Conservation (phyloP, 2,113 vertebrate genomes). For the Argyrosomus japonicus region DNA sequence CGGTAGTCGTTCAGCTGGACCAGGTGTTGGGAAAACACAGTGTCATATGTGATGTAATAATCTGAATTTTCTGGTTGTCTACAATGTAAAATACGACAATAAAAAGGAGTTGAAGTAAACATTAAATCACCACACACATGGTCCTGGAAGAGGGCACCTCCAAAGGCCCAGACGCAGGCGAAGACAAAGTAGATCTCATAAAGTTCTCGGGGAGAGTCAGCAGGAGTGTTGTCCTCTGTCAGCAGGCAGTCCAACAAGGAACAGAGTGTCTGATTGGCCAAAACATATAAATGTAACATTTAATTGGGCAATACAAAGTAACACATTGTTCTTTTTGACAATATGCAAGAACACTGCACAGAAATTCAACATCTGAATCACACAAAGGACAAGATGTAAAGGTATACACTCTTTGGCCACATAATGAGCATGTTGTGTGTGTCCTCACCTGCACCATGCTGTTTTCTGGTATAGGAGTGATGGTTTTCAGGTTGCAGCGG, state of each 20-base stretch:
- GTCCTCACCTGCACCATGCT: constrained; percentile 81
- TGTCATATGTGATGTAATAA: not conserved
- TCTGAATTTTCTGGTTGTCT: not conserved
- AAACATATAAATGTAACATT: constrained; percentile 22
- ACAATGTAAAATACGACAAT: not conserved
- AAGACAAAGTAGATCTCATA: constrained; percentile 89
- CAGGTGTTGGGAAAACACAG: constrained; percentile 19
- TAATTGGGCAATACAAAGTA: too few species aligned
- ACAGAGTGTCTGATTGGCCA: constrained; percentile 80
- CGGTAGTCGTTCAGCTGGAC: constrained; percentile 87
- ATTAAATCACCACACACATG: constrained; percentile 80
- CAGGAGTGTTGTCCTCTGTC: constrained; percentile 86
- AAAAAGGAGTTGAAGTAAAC: not conserved
- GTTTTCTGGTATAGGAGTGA: constrained; percentile 86
- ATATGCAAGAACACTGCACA: not conserved
- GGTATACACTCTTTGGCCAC: not conserved
- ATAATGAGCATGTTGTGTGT: not conserved
- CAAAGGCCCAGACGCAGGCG: constrained; percentile 87
- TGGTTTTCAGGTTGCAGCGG: constrained; percentile 84
- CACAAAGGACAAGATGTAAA: not conserved
- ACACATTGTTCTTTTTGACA: not conserved
- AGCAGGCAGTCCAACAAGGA: constrained; percentile 87
- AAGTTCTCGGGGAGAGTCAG: constrained; percentile 86
- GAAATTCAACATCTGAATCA: not conserved
- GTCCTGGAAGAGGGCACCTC: constrained; percentile 88